Evolutionary conservation across 2,113 vertebrate species (phyloP).

Genomic region (Microcebus jonahi): DNA sequence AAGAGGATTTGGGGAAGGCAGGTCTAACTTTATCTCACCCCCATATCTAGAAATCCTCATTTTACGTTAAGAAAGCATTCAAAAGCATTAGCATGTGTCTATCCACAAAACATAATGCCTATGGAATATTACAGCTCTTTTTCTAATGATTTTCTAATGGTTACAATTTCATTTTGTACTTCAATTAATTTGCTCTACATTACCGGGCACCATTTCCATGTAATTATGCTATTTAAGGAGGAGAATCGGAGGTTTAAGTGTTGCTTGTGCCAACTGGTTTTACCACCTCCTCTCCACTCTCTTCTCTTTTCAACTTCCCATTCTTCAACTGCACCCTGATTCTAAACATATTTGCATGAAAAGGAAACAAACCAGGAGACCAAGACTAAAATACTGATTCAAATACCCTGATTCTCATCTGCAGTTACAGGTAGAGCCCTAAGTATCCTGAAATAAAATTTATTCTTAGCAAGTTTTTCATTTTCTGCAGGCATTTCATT

Average conservation of each 20-base stretch:
- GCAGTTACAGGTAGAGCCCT: neutral
- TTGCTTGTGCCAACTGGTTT: neutral
- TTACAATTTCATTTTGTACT: neutral
- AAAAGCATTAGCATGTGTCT: neutral
- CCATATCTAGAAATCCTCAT: neutral
- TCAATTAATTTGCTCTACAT: neutral
- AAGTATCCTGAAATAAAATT: conserved; percentile 38
- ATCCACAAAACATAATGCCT: neutral
- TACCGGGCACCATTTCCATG: neutral
- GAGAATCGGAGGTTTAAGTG: neutral
- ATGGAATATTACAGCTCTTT: neutral
- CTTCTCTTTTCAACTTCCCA: neutral
- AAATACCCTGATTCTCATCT: neutral
- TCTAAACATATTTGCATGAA: conserved; percentile 1
- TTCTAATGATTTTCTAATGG: neutral
- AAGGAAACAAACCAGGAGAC: conserved; percentile 42
- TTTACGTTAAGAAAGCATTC: neutral
- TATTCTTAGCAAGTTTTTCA: conserved; percentile 20
- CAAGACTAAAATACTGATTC: neutral
- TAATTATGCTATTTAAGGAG: neutral
- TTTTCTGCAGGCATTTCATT: conserved; percentile 38
- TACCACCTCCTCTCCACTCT: neutral
- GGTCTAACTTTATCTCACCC: neutral
- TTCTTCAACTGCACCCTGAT: neutral
- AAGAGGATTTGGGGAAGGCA: neutral